Evolutionary conservation across 2,888 invertebrate genomes (phyloP).

Genomic region (Antheraea yamamai): DNA sequence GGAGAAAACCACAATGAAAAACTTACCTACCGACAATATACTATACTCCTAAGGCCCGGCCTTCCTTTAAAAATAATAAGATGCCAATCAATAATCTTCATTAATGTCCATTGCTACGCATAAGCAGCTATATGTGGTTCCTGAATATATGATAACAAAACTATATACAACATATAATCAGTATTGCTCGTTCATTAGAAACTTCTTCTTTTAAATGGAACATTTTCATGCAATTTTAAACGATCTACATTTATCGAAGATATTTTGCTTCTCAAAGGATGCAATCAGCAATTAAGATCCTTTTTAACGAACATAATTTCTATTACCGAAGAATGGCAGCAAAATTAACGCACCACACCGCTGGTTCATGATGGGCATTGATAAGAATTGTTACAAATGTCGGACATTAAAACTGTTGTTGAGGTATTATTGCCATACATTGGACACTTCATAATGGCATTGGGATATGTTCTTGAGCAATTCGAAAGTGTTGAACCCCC

Average conservation of each 20-base stretch:
- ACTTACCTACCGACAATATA: conserved; percentile 6
- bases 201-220: conserved; percentile 41
- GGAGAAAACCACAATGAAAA: conserved; percentile 23
- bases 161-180: conserved; percentile 30
- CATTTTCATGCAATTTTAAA: conserved; percentile 39
- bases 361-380: conserved; percentile 19
- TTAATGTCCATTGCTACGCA: conserved; percentile 40
- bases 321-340: conserved; percentile 48
- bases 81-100: conserved; percentile 31
- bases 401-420: conserved; percentile 37
- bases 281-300: conserved; percentile 31
- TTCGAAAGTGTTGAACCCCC: conserved; percentile 53
- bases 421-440: conserved; percentile 54
- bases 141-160: conserved; percentile 44
- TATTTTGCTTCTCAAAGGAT: conserved; percentile 31
- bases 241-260: conserved; percentile 37
- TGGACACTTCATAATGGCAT: conserved; percentile 63
- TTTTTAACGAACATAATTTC: conserved; percentile 47
- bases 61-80: conserved; percentile 27
- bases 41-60: conserved; percentile 27
- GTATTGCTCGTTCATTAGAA: conserved; percentile 32
- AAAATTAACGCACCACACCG: conserved; percentile 23
- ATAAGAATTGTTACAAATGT: conserved; percentile 39
- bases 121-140: conserved; percentile 42
- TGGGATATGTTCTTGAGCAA: conserved; percentile 68